Conservation (phyloP, 2,113 vertebrate genomes). For the Clarias macrocephalus region DNA sequence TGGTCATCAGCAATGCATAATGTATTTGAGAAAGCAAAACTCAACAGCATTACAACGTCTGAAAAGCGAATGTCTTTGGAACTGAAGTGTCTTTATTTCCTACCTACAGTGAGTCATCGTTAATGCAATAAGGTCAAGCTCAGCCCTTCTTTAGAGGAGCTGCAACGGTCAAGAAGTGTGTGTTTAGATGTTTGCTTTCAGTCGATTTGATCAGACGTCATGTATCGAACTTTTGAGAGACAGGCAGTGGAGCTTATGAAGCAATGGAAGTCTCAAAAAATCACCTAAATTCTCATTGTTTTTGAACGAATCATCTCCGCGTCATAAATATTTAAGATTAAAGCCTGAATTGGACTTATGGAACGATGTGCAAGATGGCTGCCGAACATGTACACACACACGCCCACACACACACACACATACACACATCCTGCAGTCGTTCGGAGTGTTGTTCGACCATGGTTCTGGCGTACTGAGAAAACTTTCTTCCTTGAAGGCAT, state of each 20-base stretch:
- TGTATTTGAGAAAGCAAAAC: not conserved
- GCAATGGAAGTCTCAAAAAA: not conserved
- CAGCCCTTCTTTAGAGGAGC: not conserved
- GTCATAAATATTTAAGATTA: not conserved
- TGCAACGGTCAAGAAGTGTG: not conserved
- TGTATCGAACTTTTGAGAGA: not conserved
- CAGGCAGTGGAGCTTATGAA: too few species aligned
- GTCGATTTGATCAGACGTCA: too few species aligned
- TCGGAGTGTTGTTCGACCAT: not conserved
- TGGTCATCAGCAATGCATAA: not conserved
- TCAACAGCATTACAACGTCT: not conserved
- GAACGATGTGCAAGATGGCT: not conserved
- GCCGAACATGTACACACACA: too few species aligned
- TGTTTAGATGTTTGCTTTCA: not conserved
- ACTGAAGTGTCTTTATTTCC: not conserved
- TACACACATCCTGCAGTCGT: not conserved
- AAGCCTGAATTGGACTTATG: not conserved
- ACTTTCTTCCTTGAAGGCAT: too few species aligned
- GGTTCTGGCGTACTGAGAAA: too few species aligned
- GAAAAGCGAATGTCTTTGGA: not conserved
- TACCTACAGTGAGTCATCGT: not conserved
- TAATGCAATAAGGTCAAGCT: not conserved
- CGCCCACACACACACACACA: too few species aligned
- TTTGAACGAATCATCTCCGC: not conserved
- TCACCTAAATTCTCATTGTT: not conserved